These are phyloP conservation scores for Pipistrellus nathusii DNA, from an alignment of 2,797 vertebrate genomes.

Conservation along the genomic window DNA sequence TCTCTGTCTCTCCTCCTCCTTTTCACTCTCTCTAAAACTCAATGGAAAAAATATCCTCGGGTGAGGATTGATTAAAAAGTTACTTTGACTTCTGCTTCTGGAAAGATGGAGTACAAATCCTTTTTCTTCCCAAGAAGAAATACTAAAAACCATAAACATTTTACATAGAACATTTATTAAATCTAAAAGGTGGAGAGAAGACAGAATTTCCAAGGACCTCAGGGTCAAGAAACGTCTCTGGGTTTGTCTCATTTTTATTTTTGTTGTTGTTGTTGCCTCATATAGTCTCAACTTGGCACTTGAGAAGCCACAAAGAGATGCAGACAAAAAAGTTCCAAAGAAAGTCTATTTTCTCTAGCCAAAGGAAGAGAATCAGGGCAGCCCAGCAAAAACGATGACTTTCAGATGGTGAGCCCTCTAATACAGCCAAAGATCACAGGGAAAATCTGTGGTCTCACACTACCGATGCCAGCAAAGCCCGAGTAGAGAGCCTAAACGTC, in stretches of 20 bases:
- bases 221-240: not conserved
- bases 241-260: not conserved
- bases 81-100: not conserved
- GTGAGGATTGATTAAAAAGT: no score
- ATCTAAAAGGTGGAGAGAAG: not conserved
- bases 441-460: not conserved
- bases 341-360: not conserved
- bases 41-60: no score
- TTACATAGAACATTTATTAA: not conserved
- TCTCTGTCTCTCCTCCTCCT: no score
- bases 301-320: not conserved
- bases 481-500: not conserved
- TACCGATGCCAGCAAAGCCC: not conserved
- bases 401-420: not conserved
- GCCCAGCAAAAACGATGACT: not conserved
- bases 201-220: not conserved
- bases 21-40: no score
- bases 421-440: not conserved
- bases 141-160: not conserved
- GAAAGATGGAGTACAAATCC: not conserved
- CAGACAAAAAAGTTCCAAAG: not conserved
- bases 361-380: not conserved
- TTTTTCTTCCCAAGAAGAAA: not conserved
- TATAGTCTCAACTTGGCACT: not conserved
- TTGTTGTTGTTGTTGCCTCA: not conserved